Evolutionary conservation across 1,140 invertebrate genomes (phyloP).

Genomic region (Brachionus paranguensis): DNA sequence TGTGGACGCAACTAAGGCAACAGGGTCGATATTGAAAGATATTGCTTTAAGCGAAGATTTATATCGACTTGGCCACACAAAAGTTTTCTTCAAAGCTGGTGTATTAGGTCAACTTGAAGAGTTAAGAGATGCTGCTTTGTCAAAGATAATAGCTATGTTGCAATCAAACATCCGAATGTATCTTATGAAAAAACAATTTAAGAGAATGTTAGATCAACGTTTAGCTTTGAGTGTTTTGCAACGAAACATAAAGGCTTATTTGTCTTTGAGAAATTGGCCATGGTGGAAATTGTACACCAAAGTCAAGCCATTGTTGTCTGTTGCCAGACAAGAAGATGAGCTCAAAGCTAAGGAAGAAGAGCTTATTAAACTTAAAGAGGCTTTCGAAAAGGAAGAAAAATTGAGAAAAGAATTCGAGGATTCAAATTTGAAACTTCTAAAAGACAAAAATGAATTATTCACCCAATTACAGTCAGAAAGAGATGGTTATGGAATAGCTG

Average conservation of each 20-base stretch:
- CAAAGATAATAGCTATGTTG: constrained; percentile 97
- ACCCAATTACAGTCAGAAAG: constrained; percentile 81
- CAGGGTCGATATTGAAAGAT: constrained; percentile 68
- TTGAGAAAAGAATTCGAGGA: constrained; percentile 90
- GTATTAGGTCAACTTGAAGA: constrained; percentile 99
- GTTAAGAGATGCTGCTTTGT: constrained; percentile 95
- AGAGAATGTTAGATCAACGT: constrained; percentile 95
- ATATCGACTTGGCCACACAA: constrained; percentile 90
- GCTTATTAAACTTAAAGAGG: constrained; percentile 84
- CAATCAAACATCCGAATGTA: constrained; percentile 84
- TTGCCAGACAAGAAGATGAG: constrained; percentile 95
- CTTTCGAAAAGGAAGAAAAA: constrained; percentile 86
- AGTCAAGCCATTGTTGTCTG: constrained; percentile 96
- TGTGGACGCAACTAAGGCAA: constrained; percentile 72
- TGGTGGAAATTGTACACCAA: constrained; percentile 99
- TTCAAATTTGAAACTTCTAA: constrained; percentile 70
- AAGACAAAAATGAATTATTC: constrained; percentile 85
- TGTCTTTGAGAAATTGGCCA: constrained; percentile 94
- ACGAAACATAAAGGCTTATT: constrained; percentile 95
- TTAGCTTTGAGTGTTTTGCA: constrained; percentile 93
- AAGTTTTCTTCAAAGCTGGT: constrained; percentile 99
- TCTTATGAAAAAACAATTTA: constrained; percentile 82
- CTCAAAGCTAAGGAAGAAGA: constrained; percentile 96
- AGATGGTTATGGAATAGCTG: constrained; percentile 65
- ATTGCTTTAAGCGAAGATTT: constrained; percentile 75